These are phyloP conservation scores for Anabacerthia variegaticeps DNA, from an alignment of 2,797 vertebrate species.

Conservation along the genomic window DNA sequence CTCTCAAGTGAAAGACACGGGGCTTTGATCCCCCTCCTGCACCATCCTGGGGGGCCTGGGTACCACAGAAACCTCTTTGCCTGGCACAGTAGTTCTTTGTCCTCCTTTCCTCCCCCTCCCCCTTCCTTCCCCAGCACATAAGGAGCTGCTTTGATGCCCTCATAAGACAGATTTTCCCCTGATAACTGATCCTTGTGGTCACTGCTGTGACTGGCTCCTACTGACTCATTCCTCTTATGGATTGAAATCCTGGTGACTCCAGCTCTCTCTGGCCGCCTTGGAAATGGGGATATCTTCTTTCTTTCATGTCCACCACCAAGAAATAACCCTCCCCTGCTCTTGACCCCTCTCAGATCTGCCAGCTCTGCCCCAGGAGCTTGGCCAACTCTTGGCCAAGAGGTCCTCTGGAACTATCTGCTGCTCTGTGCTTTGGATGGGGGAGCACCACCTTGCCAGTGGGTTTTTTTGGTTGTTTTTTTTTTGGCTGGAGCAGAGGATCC, in stretches of 20 bases:
- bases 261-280: background rate
- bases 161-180: background rate
- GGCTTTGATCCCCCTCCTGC: background rate
- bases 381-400: background rate
- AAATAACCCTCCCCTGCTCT: background rate
- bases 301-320: background rate
- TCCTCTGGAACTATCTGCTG: background rate
- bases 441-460: background rate
- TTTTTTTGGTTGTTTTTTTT: background rate
- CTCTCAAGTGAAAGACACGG: rapidly evolving
- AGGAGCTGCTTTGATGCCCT: background rate
- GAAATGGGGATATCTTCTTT: background rate
- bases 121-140: background rate
- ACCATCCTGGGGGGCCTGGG: background rate
- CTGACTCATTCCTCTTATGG: background rate
- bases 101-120: background rate
- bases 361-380: background rate
- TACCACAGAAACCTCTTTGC: background rate
- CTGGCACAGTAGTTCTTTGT: background rate
- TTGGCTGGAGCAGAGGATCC: rapidly evolving
- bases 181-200: background rate
- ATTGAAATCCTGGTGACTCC: background rate
- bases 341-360: background rate
- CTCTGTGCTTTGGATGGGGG: background rate
- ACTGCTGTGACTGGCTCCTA: background rate